These are phyloP conservation scores for Eumerus sabulonum DNA, from an alignment of 2,888 invertebrate genomes.

Conservation along the genomic window DNA sequence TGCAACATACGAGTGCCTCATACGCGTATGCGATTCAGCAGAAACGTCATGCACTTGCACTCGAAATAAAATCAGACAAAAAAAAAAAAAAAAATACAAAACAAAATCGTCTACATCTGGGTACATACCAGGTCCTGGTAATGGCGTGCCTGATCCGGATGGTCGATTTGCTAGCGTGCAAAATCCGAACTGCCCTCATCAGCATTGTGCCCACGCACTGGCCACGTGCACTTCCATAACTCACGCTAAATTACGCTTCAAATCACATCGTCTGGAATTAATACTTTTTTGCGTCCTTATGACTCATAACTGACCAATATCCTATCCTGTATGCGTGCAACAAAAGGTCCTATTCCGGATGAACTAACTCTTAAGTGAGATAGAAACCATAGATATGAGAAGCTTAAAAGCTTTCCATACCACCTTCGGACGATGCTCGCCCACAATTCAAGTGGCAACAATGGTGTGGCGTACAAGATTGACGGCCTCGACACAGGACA, in stretches of 20 bases:
- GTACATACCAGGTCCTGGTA: no score
- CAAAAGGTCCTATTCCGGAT: constrained; percentile 54
- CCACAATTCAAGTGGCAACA: constrained; percentile 67
- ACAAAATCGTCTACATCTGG: no score
- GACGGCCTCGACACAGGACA: constrained; percentile 38
- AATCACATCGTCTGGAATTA: constrained; percentile 41
- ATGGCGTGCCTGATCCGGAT: constrained; percentile 21
- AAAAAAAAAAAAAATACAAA: no score
- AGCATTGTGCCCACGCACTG: constrained; percentile 55
- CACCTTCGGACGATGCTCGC: constrained; percentile 29
- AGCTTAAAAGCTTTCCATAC: constrained; percentile 46
- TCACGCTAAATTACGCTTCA: constrained; percentile 45
- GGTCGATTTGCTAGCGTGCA: constrained; percentile 27
- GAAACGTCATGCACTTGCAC: constrained; percentile 61
- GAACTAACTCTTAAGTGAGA: constrained; percentile 58
- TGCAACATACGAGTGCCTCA: constrained; percentile 35
- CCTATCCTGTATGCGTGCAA: no score
- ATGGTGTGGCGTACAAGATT: constrained; percentile 35
- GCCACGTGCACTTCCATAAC: constrained; percentile 48
- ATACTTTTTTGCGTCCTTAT: constrained; percentile 39
- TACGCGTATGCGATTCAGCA: constrained; percentile 22
- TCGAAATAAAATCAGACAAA: constrained; percentile 52
- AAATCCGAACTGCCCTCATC: constrained; percentile 43
- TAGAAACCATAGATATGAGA: constrained; percentile 52
- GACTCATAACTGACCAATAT: constrained; percentile 25